Evolutionary conservation across 2,797 vertebrate genomes (phyloP).

Genomic region (Sardinella longiceps): DNA sequence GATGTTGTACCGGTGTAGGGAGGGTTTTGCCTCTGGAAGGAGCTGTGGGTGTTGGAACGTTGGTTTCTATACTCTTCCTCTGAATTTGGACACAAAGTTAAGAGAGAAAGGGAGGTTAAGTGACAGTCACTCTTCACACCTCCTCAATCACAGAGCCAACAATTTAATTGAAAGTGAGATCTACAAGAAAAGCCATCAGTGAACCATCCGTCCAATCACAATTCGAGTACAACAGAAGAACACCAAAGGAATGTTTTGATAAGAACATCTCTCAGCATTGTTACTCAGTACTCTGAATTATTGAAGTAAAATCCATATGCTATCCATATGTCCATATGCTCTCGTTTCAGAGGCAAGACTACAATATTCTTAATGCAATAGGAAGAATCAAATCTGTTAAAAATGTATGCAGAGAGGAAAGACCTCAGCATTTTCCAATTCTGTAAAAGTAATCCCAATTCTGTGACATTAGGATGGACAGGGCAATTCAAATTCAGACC

Average conservation of each 20-base stretch:
- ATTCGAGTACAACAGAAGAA: not conserved
- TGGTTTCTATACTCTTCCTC: slow-evolving; percentile 95
- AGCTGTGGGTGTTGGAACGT: slow-evolving; percentile 83
- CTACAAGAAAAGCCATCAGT: not conserved
- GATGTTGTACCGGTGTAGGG: slow-evolving; percentile 88
- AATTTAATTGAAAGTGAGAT: not conserved
- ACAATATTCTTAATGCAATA: not conserved
- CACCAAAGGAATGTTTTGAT: not conserved
- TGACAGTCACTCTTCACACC: slow-evolving; percentile 49
- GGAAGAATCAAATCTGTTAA: not conserved
- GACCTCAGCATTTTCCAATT: not conserved
- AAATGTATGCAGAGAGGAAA: not conserved
- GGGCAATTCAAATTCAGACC: not conserved
- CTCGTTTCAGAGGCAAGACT: slow-evolving; percentile 12
- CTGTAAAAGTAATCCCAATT: not conserved
- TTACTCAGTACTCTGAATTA: not conserved
- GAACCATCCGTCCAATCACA: not conserved
- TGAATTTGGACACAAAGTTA: slow-evolving; percentile 73
- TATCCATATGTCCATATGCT: not conserved
- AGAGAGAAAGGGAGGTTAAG: slow-evolving; percentile 62
- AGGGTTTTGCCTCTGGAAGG: slow-evolving; percentile 96
- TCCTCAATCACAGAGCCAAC: not conserved
- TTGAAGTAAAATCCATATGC: not conserved
- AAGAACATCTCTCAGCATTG: not conserved
- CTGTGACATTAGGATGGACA: not conserved